Evolutionary conservation across 2,113 vertebrate genomes (phyloP).

Genomic region (Rhea pennata): DNA sequence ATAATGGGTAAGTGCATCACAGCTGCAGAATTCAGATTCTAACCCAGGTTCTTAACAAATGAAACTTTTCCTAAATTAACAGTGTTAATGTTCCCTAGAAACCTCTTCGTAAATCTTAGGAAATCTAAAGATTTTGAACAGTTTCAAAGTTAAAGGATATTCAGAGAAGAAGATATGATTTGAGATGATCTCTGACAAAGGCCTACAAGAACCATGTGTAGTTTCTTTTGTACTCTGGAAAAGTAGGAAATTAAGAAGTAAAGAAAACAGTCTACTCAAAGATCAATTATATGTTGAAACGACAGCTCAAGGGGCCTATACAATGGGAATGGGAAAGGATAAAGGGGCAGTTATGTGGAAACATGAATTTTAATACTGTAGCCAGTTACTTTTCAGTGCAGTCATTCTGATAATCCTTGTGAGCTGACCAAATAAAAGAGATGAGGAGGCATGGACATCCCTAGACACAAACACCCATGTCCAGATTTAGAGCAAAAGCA

Average conservation of each 20-base stretch:
- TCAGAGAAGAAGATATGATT: neutral
- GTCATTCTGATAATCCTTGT: neutral
- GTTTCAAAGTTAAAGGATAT: neutral
- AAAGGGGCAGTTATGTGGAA: neutral
- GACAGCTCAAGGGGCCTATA: neutral
- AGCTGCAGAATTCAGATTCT: neutral
- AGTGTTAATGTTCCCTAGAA: neutral
- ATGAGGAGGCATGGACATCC: neutral
- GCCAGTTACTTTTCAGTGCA: neutral
- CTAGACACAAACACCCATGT: neutral
- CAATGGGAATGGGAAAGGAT: neutral
- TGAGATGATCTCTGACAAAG: neutral
- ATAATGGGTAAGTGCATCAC: neutral
- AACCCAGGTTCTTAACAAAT: neutral
- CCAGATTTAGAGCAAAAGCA: neutral
- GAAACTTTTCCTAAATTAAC: neutral
- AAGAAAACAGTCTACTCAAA: neutral
- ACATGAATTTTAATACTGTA: neutral
- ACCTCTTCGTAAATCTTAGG: neutral
- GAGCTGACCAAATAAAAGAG: neutral
- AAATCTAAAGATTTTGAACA: neutral
- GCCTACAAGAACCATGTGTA: neutral
- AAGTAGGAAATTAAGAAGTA: neutral
- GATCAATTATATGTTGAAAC: neutral
- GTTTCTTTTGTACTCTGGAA: neutral